Evolutionary conservation across 2,888 invertebrate genomes (phyloP), one percentile per base, ranked within the genome.

Genomic region (Caenorhabditis sinica): DNA sequence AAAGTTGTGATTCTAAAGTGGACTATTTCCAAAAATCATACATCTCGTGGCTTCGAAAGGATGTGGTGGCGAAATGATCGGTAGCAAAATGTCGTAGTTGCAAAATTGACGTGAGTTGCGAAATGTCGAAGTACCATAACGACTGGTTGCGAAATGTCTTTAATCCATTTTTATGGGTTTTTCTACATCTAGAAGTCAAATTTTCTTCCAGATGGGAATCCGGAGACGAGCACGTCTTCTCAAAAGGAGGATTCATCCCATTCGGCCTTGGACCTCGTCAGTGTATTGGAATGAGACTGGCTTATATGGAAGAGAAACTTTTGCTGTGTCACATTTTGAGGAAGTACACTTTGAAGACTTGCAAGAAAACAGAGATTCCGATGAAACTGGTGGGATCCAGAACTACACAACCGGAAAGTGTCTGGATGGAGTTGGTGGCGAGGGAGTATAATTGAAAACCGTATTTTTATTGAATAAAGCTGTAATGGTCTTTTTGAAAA

Each of bases 251-350:
- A 9, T 85, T 75, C 80, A 65, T 86, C 23, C 77, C 88, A 3
- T 88, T 88, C 49, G 88, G 88, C 1, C 75, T 80, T 0, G 88
- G 88, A 3, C 88, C 88, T 4, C 76, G 88, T 30, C 75, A 74
- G 11, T 91, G 56, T 56, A 56, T 56, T 56, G 56, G 56, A 13
- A 56, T 56, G 56, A 25, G 56, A 5, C 13, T 56, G 60, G 90
- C 90, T 4, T 85, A 86, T 43, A 74, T 91, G 74, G 91, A 91
- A 69, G 87, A 88, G 63, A 91, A 91, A 68, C 33, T 91, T 79
- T 80, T 88, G 2, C 71, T 91, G 6, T 49, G 85, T 2, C 82
- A 83, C 51, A 66, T 91, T 45, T 68, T 91, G 13, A 71, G 83
- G 4, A 80, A 83, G 58, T 91, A 80, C 76, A 72, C 63, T 9